Percentiles rank a stretch among this genome's conserved stretches.
Conservation (phyloP, 2,888 invertebrate species). For the Acanthococcus lagerstroemiae region DNA sequence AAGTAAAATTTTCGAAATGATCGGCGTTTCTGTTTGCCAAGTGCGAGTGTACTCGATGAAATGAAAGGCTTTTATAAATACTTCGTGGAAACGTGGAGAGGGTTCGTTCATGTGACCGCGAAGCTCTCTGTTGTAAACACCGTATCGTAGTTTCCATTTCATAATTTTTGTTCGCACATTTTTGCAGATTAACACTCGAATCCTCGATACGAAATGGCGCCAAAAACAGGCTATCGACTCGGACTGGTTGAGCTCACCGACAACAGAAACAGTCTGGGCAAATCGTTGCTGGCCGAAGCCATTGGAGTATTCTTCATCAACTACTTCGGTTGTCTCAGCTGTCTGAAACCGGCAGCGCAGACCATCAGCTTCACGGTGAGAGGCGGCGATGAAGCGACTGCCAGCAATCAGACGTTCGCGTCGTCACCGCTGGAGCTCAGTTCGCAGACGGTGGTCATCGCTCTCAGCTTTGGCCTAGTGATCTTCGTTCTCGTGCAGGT, state of each 20-base stretch:
- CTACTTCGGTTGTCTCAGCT: slow-evolving; percentile 79
- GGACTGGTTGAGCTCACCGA: slow-evolving; percentile 37
- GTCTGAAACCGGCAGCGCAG: slow-evolving; percentile 46
- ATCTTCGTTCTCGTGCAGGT: slow-evolving; percentile 73
- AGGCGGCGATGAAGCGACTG: background rate
- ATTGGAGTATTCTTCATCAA: slow-evolving; percentile 77
- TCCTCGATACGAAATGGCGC: slow-evolving; percentile 26
- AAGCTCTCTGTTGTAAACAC: too few species aligned
- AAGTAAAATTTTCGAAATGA: too few species aligned
- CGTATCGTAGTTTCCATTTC: too few species aligned
- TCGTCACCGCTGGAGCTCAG: slow-evolving; percentile 34
- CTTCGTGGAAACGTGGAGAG: too few species aligned
- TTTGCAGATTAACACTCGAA: too few species aligned
- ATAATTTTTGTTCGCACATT: too few species aligned
- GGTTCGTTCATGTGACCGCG: too few species aligned
- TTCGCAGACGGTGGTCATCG: slow-evolving; percentile 54
- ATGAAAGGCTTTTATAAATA: too few species aligned
- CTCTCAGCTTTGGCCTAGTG: slow-evolving; percentile 75
- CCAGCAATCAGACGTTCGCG: background rate
- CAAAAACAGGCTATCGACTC: slow-evolving; percentile 1
- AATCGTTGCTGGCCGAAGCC: slow-evolving; percentile 76
- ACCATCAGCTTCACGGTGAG: slow-evolving; percentile 11
- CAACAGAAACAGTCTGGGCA: slow-evolving; percentile 49
- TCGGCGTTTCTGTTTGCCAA: too few species aligned
- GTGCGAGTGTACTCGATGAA: too few species aligned